Conservation (phyloP, 1,140 invertebrate species). For the Nomia melanderi region DNA sequence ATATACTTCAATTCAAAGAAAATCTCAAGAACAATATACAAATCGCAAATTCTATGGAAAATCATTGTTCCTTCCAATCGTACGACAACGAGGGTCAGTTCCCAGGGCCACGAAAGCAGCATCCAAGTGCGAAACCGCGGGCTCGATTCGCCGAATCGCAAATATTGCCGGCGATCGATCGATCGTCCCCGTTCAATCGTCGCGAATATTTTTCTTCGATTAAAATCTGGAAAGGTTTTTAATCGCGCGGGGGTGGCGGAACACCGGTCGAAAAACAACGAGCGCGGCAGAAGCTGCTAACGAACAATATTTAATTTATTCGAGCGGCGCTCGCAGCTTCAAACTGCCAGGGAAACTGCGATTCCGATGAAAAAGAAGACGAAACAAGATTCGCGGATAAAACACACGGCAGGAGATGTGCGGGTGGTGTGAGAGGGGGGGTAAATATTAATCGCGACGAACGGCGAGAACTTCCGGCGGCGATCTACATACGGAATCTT, state of each 20-base stretch:
- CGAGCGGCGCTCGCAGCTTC: neutral
- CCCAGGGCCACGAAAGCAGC: neutral
- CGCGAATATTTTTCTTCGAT: conserved; percentile 49
- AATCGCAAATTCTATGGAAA: neutral
- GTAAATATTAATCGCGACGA: conserved; percentile 10
- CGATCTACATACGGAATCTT: neutral
- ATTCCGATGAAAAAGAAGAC: too few species aligned
- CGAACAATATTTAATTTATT: conserved; percentile 46
- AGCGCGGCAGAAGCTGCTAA: neutral
- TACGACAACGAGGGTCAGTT: too few species aligned
- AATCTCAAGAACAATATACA: neutral
- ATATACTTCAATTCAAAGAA: too few species aligned
- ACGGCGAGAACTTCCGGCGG: too few species aligned
- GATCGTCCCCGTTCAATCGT: conserved; percentile 22
- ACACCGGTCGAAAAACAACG: conserved; percentile 25
- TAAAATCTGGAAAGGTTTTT: conserved; percentile 51
- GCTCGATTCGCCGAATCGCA: neutral
- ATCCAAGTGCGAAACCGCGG: conserved; percentile 1
- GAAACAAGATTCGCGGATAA: too few species aligned
- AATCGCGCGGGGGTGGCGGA: conserved; percentile 10
- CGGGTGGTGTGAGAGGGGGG: too few species aligned
- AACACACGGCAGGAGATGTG: too few species aligned
- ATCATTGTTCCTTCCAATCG: too few species aligned
- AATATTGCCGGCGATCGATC: conserved; percentile 32
- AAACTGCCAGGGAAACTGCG: too few species aligned